Evolutionary conservation across 2,888 invertebrate species (phyloP), one percentile per base, ranked within the genome.

Genomic region (Ernsta delagoae): DNA sequence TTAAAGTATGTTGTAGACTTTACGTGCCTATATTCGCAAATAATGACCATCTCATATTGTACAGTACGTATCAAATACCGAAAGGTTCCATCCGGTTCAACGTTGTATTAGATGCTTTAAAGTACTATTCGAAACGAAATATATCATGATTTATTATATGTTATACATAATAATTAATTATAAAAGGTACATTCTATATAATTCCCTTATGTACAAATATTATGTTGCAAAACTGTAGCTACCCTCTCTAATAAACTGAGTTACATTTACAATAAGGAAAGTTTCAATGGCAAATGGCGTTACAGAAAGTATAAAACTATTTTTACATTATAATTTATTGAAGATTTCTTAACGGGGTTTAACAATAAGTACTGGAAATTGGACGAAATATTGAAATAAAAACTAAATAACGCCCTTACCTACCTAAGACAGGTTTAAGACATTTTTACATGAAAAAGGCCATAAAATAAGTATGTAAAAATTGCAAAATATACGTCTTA

Each of bases 361-460:
- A 54, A 39, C n/a, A n/a, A 12, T 48, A 61, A 57, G 36, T 57
- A 57, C 12, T 12, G 11, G 7, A 57, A 39, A 36, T n/a, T 48
- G 34, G 56, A 56, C 56, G 8, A 56, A 56, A 56, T 56, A 11
- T 56, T 34, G n/a, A 56, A 48, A 12, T n/a, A 12, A 24, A 59
- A 59, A 59, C 7, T 59, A 11, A 39, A 41, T 16, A 34, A 9
- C 59, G 65, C 65, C 65, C 65, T 65, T 65, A 65, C 65, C 65
- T 59, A 59, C 48, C 36, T 39, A 39, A 39, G 57, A 39, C 57
- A 43, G 65, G 65, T 50, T 65, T 65, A 43, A 65, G 65, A 59
- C 48, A 65, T 59, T 59, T 39, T 11, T 36, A 48, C 11, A 53
- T 53, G 8, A 6, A 53, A 65, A 57, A 65, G 57, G 64, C 43